Conservation (phyloP, 2,888 invertebrate species). For the Sminthurinus aureus region DNA sequence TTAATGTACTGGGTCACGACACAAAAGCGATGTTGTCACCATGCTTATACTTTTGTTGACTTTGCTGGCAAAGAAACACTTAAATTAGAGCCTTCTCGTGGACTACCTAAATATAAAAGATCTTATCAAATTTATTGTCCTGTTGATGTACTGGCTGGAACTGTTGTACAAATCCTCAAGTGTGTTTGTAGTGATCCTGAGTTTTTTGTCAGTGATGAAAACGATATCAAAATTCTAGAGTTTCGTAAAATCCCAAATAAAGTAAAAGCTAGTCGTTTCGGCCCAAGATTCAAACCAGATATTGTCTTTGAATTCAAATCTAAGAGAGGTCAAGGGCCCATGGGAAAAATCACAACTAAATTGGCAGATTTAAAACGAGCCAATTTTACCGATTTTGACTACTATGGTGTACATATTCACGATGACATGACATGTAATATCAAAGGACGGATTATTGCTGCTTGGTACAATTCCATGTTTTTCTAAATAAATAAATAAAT, state of each 20-base stretch:
- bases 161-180: background rate
- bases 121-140: constrained; percentile 23
- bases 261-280: background rate
- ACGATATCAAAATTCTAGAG: constrained; percentile 26
- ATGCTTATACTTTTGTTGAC: constrained; percentile 1
- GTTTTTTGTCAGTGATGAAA: constrained; percentile 21
- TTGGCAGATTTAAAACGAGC: constrained; percentile 24
- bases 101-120: background rate
- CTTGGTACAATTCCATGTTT: too few species aligned
- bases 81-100: background rate
- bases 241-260: background rate
- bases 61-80: background rate
- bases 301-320: constrained; percentile 34
- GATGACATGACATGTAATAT: constrained; percentile 17
- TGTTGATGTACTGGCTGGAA: background rate
- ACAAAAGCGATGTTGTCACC: background rate
- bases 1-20: constrained; percentile 13
- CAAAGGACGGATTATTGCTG: constrained; percentile 6
- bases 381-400: constrained; percentile 35
- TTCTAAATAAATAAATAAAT: too few species aligned
- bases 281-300: constrained; percentile 2
- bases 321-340: constrained; percentile 20
- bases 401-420: constrained; percentile 27
- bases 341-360: constrained; percentile 35
- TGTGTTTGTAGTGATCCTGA: background rate